Base-by-base conservation (phyloP, 2,797 vertebrate species). In the Ptychobarbus kaznakovi region DNA sequence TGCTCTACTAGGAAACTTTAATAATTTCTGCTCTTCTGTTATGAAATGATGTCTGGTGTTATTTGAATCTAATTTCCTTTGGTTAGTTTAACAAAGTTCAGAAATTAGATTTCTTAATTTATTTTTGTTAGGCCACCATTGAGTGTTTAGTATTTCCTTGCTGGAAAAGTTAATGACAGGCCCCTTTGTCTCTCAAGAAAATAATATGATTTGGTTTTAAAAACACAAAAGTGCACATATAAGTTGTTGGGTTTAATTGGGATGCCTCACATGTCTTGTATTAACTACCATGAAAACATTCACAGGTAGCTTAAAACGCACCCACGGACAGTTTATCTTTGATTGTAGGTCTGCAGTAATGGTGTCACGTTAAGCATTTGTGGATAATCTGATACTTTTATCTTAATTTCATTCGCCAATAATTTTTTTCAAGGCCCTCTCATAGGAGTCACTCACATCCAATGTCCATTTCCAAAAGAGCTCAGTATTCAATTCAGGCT, bases 401-500 rank as follows among this genome's bases (percentile, higher is more conserved):
- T 25, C 79, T 70, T 13, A 12, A 40, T 81, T 38, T 53, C 12
- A 49, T 11, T 6, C 2, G 2, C 9, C 46, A 56, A 46, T 66
- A 22, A 11, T 35, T 44, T 58, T 83, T 65, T 74, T 49, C 56
- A 65, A 74, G 20, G 25, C 40, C 53, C 3, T n/a, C 51, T 70
- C 11, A 72, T 20, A 5, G n/a, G 15, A 61, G n/a, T 1, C 58
- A 7, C 65, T 74, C 22, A 82, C 28, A 75, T 25, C 20, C 28
- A 46, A 35, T 11, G 25, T 46, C 11, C 53, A 46, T 73, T 63
- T 82, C 53, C 77, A 66, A 80, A 49, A 25, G 61, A 79, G 38
- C 56, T 61, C 20, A 77, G 12, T 28, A 46, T 80, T 65, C 25
- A 66, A 32, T 66, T 80, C 3, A 79, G 42, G 28, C 38, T 81